Evolutionary conservation across 2,888 invertebrate species (phyloP).

Genomic region (Agrochola macilenta): DNA sequence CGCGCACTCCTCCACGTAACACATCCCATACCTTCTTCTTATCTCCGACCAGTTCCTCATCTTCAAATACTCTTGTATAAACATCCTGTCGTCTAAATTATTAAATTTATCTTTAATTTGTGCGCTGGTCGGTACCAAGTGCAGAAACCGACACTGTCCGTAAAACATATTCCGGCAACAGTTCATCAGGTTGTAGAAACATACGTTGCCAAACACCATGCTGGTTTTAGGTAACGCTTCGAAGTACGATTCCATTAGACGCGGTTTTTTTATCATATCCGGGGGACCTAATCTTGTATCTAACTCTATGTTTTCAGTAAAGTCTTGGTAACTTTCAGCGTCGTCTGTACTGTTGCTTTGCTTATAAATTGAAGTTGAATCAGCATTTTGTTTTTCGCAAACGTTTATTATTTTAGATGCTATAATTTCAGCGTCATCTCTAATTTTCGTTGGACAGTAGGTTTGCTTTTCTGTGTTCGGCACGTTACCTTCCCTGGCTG

Average conservation of each 20-base stretch:
- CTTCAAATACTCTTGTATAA: slow-evolving; percentile 78
- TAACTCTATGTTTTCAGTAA: slow-evolving; percentile 47
- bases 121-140: slow-evolving; percentile 56
- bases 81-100: slow-evolving; percentile 65
- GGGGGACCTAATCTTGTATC: slow-evolving; percentile 34
- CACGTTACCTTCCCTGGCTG: slow-evolving; percentile 45
- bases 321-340: slow-evolving; percentile 39
- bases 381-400: slow-evolving; percentile 81
- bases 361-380: slow-evolving; percentile 78
- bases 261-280: slow-evolving; percentile 34
- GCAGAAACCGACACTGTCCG: slow-evolving; percentile 72
- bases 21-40: slow-evolving; percentile 71
- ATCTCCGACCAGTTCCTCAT: slow-evolving; percentile 67
- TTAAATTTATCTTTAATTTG: slow-evolving; percentile 63
- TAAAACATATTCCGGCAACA: slow-evolving; percentile 70
- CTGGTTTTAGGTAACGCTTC: slow-evolving; percentile 55
- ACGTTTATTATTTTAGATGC: slow-evolving; percentile 52
- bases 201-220: slow-evolving; percentile 72
- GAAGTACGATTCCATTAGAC: slow-evolving; percentile 53
- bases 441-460: slow-evolving; percentile 74
- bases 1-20: slow-evolving; percentile 75
- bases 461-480: slow-evolving; percentile 52
- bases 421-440: slow-evolving; percentile 14
- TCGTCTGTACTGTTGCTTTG: slow-evolving; percentile 58
- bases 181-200: slow-evolving; percentile 75